A percentile compares a stretch with the other conserved stretches of the same genome.
Conservation (phyloP, 92 coral and sea anemone genomes). For the Galaxea fascicularis region DNA sequence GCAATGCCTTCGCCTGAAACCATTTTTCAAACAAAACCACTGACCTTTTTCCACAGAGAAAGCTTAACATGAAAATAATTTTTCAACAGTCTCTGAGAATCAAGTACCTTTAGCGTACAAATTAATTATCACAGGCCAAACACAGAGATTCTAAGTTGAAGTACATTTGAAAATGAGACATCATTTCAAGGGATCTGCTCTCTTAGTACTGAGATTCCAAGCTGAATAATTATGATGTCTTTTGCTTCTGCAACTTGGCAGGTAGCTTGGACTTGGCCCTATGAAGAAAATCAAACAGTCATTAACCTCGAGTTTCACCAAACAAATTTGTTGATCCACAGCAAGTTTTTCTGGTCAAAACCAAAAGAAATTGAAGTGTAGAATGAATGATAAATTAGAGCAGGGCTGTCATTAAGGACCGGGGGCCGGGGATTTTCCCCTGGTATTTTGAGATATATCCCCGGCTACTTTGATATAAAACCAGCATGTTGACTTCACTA, state of each 20-base stretch:
- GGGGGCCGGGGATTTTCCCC: no score
- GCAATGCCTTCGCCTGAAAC: constrained; percentile 1
- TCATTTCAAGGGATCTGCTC: background rate
- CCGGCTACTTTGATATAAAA: no score
- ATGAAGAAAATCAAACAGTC: background rate
- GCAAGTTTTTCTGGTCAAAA: no score
- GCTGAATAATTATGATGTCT: constrained; percentile 63
- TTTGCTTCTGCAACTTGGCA: constrained; percentile 91
- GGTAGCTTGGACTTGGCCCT: constrained; percentile 94
- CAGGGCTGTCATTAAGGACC: no score
- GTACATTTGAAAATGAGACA: constrained; percentile 21
- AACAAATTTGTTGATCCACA: no score
- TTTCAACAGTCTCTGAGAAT: constrained; percentile 11
- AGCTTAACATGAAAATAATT: constrained; percentile 21
- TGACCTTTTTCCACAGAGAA: background rate
- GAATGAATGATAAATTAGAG: no score
- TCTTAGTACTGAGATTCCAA: background rate
- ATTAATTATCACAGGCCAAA: background rate
- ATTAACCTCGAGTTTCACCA: background rate
- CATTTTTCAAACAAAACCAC: constrained; percentile 31
- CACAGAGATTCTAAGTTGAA: background rate
- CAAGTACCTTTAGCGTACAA: constrained; percentile 3
- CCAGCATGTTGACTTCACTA: no score
- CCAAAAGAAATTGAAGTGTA: no score
- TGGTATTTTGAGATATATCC: no score